phyloP scores from a whole-genome alignment of 2,113 vertebrate genomes.

The Pan paniscus region DNA sequence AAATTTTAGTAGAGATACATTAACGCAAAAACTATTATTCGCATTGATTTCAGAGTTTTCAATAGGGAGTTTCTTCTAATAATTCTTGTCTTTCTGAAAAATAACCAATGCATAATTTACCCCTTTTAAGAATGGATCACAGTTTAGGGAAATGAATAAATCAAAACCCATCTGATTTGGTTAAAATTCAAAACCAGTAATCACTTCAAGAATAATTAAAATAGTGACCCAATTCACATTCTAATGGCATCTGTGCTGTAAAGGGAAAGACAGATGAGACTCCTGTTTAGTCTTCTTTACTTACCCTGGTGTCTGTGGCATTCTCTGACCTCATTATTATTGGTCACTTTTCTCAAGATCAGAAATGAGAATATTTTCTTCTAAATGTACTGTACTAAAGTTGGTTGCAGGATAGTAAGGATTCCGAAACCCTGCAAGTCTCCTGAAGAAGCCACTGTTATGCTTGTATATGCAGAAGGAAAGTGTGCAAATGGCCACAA shows the following conservation, averaged over 20 bases:
- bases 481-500: constrained; percentile 82
- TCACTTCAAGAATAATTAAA: constrained; percentile 41
- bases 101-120: neutral
- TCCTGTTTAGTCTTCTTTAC: neutral
- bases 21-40: constrained; percentile 43
- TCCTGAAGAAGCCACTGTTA: constrained; percentile 79
- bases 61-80: constrained; percentile 12
- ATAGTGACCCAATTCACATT: neutral
- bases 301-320: accelerated
- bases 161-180: constrained; percentile 36
- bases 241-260: neutral
- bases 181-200: constrained; percentile 44
- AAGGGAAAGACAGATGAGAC: neutral
- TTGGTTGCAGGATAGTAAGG: constrained; percentile 87
- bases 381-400: constrained; percentile 84
- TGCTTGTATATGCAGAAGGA: constrained; percentile 88
- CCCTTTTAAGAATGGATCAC: constrained; percentile 39
- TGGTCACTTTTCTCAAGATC: constrained; percentile 87
- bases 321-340: constrained; percentile 75
- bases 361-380: constrained; percentile 93
- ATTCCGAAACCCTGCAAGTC: constrained; percentile 82
- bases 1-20: neutral
- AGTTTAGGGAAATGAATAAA: constrained; percentile 33
- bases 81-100: constrained; percentile 42
- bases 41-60: constrained; percentile 24